Evolutionary conservation across 2,113 vertebrate species (phyloP).

Genomic region (Plecturocebus donacophilus): DNA sequence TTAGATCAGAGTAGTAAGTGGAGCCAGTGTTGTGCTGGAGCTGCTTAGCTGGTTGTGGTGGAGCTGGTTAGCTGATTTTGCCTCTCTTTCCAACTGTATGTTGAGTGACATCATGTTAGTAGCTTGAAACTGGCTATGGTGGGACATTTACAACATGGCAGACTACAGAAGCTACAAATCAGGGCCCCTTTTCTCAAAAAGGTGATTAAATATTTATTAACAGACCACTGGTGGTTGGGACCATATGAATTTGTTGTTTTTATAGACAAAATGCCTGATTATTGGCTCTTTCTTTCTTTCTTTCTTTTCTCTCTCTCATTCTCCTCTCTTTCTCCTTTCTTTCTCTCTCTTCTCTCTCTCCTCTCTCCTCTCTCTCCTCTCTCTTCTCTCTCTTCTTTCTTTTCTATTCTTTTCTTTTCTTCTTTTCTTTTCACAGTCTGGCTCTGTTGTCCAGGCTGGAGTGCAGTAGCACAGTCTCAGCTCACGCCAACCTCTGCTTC

Average conservation of each 20-base stretch:
- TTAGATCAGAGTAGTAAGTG: neutral
- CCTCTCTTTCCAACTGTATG: neutral
- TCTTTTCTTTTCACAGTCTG: neutral
- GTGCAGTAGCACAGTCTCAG: neutral
- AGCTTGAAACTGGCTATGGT: neutral
- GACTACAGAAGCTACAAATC: neutral
- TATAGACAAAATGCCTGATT: too few species aligned
- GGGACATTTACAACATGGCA: neutral
- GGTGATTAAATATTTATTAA: neutral
- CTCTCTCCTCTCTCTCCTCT: rapidly evolving
- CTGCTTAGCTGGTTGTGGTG: neutral
- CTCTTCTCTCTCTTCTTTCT: rapidly evolving
- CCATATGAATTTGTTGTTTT: neutral
- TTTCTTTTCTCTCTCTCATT: too few species aligned
- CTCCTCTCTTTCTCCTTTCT: rapidly evolving
- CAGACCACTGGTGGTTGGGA: neutral
- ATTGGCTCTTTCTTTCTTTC: too few species aligned
- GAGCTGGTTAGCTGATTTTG: neutral
- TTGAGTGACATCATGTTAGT: neutral
- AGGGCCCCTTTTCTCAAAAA: neutral
- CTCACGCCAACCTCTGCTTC: neutral
- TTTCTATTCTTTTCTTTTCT: too few species aligned
- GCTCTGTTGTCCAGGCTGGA: neutral
- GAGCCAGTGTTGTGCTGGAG: neutral
- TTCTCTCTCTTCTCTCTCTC: rapidly evolving